phyloP scores from a whole-genome alignment of 1,140 invertebrate genomes.

The Listronotus bonariensis region DNA sequence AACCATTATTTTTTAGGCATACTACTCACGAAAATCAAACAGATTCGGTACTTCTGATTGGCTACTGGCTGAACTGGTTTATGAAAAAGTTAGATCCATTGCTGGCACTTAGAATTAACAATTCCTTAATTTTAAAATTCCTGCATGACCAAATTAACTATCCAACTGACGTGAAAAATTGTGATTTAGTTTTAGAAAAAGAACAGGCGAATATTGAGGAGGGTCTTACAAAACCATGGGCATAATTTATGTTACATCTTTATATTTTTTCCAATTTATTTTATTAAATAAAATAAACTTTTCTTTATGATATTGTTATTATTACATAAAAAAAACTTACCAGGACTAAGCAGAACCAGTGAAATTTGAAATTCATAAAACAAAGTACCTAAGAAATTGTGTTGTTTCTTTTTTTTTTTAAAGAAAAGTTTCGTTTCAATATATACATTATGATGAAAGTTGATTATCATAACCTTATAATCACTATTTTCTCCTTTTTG shows the following conservation, averaged over 20 bases:
- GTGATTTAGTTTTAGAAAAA: constrained; percentile 38
- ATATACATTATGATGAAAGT: no score
- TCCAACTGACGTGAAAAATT: constrained; percentile 37
- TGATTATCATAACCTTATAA: no score
- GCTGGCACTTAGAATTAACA: constrained; percentile 56
- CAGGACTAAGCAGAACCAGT: no score
- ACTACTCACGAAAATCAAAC: constrained; percentile 59
- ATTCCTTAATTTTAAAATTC: constrained; percentile 54
- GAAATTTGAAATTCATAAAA: no score
- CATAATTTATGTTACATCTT: constrained; percentile 15
- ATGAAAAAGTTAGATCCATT: constrained; percentile 57
- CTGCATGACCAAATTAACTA: constrained; percentile 47
- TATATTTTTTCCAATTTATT: background rate
- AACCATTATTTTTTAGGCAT: constrained; percentile 48
- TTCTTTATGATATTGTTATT: no score
- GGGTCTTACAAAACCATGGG: constrained; percentile 53
- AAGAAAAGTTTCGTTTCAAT: no score
- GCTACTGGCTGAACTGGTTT: constrained; percentile 59
- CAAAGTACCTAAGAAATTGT: no score
- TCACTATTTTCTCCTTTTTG: no score
- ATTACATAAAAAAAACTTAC: no score
- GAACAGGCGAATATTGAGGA: constrained; percentile 39
- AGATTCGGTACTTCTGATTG: constrained; percentile 55
- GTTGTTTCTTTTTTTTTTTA: no score
- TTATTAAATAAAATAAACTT: background rate